phyloP scores from a whole-genome alignment of 2,797 vertebrate species.

The Anolis apletophallus region DNA sequence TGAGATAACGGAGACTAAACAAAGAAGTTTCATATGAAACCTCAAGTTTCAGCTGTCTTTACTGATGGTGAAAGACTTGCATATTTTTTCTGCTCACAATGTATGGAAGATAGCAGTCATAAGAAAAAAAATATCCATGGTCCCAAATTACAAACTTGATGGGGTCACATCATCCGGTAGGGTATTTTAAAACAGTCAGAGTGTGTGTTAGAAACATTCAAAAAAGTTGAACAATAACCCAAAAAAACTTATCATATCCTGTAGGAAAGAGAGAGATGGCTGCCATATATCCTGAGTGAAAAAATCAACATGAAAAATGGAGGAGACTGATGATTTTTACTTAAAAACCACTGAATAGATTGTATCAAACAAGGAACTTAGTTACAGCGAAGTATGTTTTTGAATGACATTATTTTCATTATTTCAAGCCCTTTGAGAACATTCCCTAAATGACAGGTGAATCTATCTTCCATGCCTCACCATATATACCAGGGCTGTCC shows the following conservation, averaged over 20 bases:
- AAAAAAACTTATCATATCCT: too few relatives aligned
- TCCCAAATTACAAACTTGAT: too few relatives aligned
- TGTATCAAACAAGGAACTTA: not conserved
- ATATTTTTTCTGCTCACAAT: not conserved
- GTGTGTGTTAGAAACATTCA: not conserved
- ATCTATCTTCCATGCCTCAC: not conserved
- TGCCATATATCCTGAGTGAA: not conserved
- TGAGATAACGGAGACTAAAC: too few relatives aligned
- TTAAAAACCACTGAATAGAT: too few relatives aligned
- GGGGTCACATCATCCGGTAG: not conserved
- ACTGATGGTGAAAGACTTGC: not conserved
- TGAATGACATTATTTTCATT: not conserved
- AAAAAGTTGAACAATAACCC: not conserved
- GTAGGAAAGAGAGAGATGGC: not conserved
- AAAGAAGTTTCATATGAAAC: not conserved
- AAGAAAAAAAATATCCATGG: too few relatives aligned
- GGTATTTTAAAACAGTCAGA: not conserved
- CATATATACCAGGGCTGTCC: too few relatives aligned
- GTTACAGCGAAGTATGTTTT: not conserved
- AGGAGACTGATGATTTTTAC: not conserved
- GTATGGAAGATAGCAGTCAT: not conserved
- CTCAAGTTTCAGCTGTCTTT: not conserved
- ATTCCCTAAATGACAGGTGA: not conserved
- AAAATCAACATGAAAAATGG: not conserved
- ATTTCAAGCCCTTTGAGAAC: not conserved